Evolutionary conservation across 2,113 vertebrate genomes (phyloP).

Genomic region (Isurus oxyrinchus): DNA sequence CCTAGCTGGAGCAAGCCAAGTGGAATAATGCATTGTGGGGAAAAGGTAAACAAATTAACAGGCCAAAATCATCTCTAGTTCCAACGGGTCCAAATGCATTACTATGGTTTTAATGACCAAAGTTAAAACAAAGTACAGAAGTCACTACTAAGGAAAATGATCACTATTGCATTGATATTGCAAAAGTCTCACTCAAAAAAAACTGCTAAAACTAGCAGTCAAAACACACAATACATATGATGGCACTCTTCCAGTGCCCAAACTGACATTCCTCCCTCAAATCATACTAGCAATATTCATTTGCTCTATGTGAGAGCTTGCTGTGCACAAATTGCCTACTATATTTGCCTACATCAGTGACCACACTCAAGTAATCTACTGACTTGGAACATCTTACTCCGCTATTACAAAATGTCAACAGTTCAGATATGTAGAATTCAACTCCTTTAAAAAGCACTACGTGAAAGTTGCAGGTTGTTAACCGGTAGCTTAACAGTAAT

Average conservation of each 20-base stretch:
- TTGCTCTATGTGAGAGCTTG: neutral
- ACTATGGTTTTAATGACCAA: neutral
- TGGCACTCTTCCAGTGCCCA: neutral
- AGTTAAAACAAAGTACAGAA: neutral
- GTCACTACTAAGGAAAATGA: neutral
- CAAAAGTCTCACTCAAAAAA: neutral
- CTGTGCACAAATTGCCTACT: neutral
- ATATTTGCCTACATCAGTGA: neutral
- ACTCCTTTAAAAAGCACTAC: neutral
- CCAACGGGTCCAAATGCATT: neutral
- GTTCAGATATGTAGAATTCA: neutral
- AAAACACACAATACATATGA: neutral
- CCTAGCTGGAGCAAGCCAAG: neutral
- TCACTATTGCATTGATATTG: neutral
- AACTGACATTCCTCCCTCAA: neutral
- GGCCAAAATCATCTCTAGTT: neutral
- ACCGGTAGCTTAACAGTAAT: neutral
- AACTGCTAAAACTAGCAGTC: neutral
- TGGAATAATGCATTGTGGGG: neutral
- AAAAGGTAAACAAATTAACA: neutral
- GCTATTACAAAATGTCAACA: neutral
- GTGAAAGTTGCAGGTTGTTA: neutral
- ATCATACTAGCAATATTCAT: neutral
- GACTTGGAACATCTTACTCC: neutral
- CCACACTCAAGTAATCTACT: neutral